Base-by-base conservation (phyloP, 2,797 vertebrate species). In the Parauchenoglanis ngamensis region DNA sequence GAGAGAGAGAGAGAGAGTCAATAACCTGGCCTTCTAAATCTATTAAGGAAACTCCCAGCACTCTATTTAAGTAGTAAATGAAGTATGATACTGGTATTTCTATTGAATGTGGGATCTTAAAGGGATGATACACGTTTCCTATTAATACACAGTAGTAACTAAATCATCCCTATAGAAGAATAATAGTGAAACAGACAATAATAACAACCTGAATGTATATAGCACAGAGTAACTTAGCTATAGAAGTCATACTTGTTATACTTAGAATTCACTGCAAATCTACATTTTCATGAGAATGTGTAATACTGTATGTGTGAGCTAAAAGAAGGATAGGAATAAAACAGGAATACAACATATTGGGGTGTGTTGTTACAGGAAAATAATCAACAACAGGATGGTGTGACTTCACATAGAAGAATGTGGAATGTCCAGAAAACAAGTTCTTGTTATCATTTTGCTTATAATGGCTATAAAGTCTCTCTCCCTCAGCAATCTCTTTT, bases 1-100 rank as follows among this genome's bases (percentile, higher is more conserved):
- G 35, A 35, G 35, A 35, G 35, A 35, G 35, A 35, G 35, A 35
- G 35, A 35, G 40, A 40, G 17, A 81, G 52, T 49, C 57, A 56
- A 86, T 79, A 68, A 67, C 19, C 31, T 12, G 52, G 21, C 21
- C 28, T 67, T 68, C 65, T 68, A 68, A 83, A 83, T 83, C 80
- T 67, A 70, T 83, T 83, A 81, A 44, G 13, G 15, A 23, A 81
- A 54, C 44, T 17, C 31, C 25, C 19, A 17, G 61, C 40, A 75
- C 44, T 49, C 23, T 75, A 73, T 68, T 52, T 6, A 31, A 28
- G 31, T 31, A 25, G 40, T 83, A 61, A 28, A 59, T 19, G 52
- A 21, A 19, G 49, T 5, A 56, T 78, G 15, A 7, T 31, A 72
- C 35, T 44, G 19, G 23, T 63, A 11, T 21, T 19, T 2, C 40